A percentile compares a stretch with the other conserved stretches of the same genome.
Evolutionary conservation across 2,797 vertebrate genomes (phyloP).

Genomic region (Phrynocephalus guinanensis): DNA sequence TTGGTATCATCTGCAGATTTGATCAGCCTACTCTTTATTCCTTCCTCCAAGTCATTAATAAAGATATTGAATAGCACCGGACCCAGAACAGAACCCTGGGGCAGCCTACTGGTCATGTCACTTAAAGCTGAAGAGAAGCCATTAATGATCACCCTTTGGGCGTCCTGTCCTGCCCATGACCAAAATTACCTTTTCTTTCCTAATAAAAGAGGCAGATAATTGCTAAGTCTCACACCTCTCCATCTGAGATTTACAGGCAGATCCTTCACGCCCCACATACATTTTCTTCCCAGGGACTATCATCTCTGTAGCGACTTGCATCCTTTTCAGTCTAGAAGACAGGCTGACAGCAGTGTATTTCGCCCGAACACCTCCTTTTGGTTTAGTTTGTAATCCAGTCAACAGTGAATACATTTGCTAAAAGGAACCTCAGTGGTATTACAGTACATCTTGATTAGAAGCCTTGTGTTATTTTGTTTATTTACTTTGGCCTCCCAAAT

Average conservation of each 20-base stretch:
- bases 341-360: neutral
- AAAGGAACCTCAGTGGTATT: neutral
- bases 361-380: slow-evolving; percentile 17
- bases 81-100: too few relatives aligned
- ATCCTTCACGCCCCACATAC: too few relatives aligned
- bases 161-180: neutral
- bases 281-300: neutral
- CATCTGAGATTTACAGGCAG: neutral
- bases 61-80: too few relatives aligned
- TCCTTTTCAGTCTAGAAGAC: neutral
- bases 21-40: too few relatives aligned
- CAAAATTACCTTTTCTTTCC: too few relatives aligned
- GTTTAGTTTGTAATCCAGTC: slow-evolving; percentile 41
- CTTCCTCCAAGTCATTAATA: too few relatives aligned
- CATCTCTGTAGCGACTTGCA: neutral
- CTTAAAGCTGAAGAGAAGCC: too few relatives aligned
- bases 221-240: too few relatives aligned
- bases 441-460: slow-evolving; percentile 16
- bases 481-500: slow-evolving; percentile 36
- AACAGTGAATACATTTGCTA: slow-evolving; percentile 49
- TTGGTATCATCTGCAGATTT: too few relatives aligned
- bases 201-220: neutral
- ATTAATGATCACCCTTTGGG: too few relatives aligned
- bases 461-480: neutral
- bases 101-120: too few relatives aligned